phyloP scores from a whole-genome alignment of 2,113 vertebrate genomes.

The Sapajus apella region DNA sequence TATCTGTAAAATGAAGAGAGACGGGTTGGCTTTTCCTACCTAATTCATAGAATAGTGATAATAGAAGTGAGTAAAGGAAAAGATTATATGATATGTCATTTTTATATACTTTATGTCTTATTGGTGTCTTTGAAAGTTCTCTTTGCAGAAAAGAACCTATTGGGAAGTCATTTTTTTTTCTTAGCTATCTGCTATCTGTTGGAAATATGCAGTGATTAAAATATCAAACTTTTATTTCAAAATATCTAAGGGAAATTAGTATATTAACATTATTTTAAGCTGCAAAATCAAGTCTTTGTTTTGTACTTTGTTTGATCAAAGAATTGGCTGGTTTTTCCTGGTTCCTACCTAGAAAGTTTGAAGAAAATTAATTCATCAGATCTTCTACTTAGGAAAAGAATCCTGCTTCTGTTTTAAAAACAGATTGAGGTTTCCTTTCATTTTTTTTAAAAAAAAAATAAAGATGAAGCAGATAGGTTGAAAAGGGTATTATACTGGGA shows the following conservation, averaged over 20 bases:
- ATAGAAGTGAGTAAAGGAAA: constrained; percentile 3
- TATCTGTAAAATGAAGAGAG: neutral
- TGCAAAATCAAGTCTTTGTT: constrained; percentile 12
- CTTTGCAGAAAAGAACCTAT: neutral
- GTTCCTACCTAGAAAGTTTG: neutral
- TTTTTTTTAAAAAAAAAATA: constrained; percentile 4
- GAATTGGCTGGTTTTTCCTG: neutral
- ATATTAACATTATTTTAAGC: neutral
- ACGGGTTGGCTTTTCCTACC: neutral
- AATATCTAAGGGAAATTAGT: constrained; percentile 35
- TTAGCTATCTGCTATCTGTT: neutral
- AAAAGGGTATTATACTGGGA: neutral
- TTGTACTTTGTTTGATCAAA: constrained; percentile 6
- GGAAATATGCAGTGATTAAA: constrained; percentile 42
- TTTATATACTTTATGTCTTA: constrained; percentile 16
- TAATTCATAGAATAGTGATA: neutral
- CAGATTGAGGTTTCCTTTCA: constrained; percentile 29
- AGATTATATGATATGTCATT: neutral
- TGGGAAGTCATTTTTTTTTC: constrained; percentile 36
- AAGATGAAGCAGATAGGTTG: neutral
- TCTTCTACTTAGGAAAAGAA: constrained; percentile 21
- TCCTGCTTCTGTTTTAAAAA: constrained; percentile 35
- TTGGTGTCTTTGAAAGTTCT: neutral
- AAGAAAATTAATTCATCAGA: constrained; percentile 36
- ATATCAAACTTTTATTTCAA: neutral